A percentile compares a stretch with the other conserved stretches of the same genome.
Conservation (phyloP, 2,113 vertebrate genomes). For the Gadus chalcogrammus region DNA sequence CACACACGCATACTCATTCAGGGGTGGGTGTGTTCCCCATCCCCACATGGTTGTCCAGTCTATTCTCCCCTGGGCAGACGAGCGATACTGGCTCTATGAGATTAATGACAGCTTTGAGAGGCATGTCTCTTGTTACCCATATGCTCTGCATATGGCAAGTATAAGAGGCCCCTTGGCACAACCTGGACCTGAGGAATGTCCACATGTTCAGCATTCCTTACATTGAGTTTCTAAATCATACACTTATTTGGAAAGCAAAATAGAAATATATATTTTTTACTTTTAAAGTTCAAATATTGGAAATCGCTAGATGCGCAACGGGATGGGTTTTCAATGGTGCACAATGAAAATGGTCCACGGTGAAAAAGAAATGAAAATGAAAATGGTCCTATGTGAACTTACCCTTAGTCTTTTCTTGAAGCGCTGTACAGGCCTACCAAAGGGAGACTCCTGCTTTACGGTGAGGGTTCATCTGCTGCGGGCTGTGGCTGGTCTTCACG, state of each 20-base stretch:
- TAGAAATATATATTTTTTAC: too few relatives aligned
- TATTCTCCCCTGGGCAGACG: neutral
- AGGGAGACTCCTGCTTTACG: neutral
- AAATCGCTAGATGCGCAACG: neutral
- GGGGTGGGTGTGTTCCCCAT: neutral
- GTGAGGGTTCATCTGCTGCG: neutral
- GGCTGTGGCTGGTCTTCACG: neutral
- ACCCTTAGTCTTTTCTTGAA: slow-evolving; percentile 29
- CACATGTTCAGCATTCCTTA: neutral
- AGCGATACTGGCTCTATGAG: slow-evolving; percentile 13
- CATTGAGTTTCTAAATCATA: too few relatives aligned
- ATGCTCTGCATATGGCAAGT: slow-evolving; percentile 22
- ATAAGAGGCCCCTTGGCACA: slow-evolving; percentile 11
- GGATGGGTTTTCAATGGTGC: neutral
- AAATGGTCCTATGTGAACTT: slow-evolving; percentile 19
- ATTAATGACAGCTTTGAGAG: slow-evolving; percentile 19
- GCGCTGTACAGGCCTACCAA: neutral
- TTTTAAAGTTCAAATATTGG: neutral
- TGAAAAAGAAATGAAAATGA: neutral
- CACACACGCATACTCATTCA: too few relatives aligned
- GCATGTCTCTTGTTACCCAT: slow-evolving; percentile 28
- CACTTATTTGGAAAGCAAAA: too few relatives aligned
- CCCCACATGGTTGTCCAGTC: slow-evolving; percentile 1
- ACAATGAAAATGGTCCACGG: neutral
- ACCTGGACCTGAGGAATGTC: neutral